Percentiles rank a stretch among this genome's conserved stretches.
These are phyloP conservation scores for Paguma larvata DNA, from an alignment of 2,797 vertebrate species.

Conservation along the genomic window DNA sequence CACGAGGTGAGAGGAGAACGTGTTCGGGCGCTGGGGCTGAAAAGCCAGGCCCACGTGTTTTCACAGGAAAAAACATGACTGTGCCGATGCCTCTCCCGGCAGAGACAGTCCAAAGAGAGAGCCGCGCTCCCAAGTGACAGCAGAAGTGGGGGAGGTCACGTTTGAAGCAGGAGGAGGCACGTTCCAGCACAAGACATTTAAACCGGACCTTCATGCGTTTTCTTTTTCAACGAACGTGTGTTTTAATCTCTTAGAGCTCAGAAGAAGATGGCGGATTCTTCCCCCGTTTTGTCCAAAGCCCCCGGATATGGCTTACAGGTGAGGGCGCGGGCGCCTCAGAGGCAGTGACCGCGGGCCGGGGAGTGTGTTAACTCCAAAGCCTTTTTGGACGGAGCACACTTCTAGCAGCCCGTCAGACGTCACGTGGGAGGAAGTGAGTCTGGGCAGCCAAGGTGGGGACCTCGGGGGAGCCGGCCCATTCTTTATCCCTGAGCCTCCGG, in stretches of 20 bases:
- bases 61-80: slow-evolving; percentile 61
- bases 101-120: slow-evolving; percentile 50
- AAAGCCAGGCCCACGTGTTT: slow-evolving; percentile 58
- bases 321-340: neutral
- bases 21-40: slow-evolving; percentile 52
- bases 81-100: neutral
- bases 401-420: neutral
- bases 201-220: neutral
- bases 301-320: slow-evolving; percentile 95
- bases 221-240: neutral
- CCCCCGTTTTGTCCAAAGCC: slow-evolving; percentile 78
- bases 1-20: slow-evolving; percentile 62
- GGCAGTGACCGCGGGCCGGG: neutral
- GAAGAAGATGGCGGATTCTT: slow-evolving; percentile 84
- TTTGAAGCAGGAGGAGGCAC: neutral
- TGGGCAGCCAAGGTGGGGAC: neutral
- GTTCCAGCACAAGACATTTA: neutral
- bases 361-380: neutral
- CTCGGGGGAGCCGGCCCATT: neutral
- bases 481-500: neutral
- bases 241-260: slow-evolving; percentile 87
- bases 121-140: neutral
- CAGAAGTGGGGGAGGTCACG: neutral
- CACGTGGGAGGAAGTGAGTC: neutral
- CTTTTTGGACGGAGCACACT: neutral